Base-by-base conservation (phyloP, 2,113 vertebrate genomes). In the Psilopogon haemacephalus region DNA sequence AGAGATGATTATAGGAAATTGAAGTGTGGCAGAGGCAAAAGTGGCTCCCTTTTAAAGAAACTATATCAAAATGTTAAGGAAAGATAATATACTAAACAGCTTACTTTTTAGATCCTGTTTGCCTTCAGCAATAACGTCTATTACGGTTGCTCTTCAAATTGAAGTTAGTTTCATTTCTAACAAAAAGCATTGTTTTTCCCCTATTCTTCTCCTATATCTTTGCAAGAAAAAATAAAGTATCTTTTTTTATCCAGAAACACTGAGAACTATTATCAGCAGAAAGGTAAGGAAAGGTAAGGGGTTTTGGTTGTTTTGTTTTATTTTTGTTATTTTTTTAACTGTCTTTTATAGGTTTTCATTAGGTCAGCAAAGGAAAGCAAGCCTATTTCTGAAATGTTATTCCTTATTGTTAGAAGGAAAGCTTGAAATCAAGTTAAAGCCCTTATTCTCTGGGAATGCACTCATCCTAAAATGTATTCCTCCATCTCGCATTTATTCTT, bases 1-100 rank as follows among this genome's bases (percentile, higher is more conserved):
- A 96, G 92, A 93, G 93, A 91, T 95, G 74, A 95, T 97, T 96
- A 96, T 72, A 96, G 92, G 94, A 97, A 97, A 97, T 97, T 97
- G 97, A 96, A 94, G 74, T 93, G 87, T 88, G 96, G 84, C 93
- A 83, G 48, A 96, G 72, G 84, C 76, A 97, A 95, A 95, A 96
- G 58, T 60, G 70, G 70, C 24, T 93, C 75, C 78, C 92, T 73
- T 93, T 95, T 88, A 26, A 70, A 88, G 74, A 83, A 97, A 97
- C 90, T 97, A 97, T 96, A 97, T 97, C 96, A 97, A 94, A 88
- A 81, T 93, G 87, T 89, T 95, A 94, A 96, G 52, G 86, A 81
- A 97, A 54, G 86, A 96, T 95, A 75, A 89, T 95, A 96, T 96
- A 95, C 94, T 91, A 94, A 95, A 96, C 69, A 58, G 52, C 90